Base-by-base conservation (phyloP, 1,140 invertebrate species). In the Oncopodura yosiiana region DNA sequence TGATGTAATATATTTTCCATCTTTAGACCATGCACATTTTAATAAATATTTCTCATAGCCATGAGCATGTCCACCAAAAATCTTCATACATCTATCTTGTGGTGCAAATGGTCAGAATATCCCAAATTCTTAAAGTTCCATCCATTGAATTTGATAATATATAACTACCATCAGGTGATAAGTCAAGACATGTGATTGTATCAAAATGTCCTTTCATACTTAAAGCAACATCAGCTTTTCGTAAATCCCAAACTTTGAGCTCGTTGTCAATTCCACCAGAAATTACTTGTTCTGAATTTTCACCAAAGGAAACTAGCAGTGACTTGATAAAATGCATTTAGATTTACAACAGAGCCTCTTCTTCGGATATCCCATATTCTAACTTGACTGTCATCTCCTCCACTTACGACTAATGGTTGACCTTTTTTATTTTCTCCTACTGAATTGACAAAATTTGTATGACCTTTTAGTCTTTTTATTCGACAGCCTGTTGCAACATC, bases 191-290 rank as follows among this genome's bases (percentile, higher is more conserved):
- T 4, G 95, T 99, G 4, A 99, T 79, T 8, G 94, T 96, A 68
- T 99, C 95, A 1, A 84, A 83, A 66, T 99, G 94, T 75, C 71
- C 88, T 64, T 83, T 78, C 66, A 99, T 75, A 64, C 79, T 81
- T 68, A 94, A 93, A 0, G 92, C 68, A 29, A 94, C 71, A 49
- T 84, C 81, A 69, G 91, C 89, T 69, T 90, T 96, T 43, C 95
- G 76, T 19, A 97, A 74, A 72, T 99, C 96, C 94, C 94, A 99
- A 1, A 96, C 73, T 78, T 98, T 98, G 4, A 99, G 81, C 53
- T 94, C 86, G 73, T 99, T 99, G 70, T 99, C 96, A 43, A 99
- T 89, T 3, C 96, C 95, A 34, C 85, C 92, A 41, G 84, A 84
- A 75, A 84, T 72, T 32, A 84, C 71, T 73, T 94, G 90, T 68